Conservation (phyloP, 2,113 vertebrate genomes). For the Mormoops blainvillei region DNA sequence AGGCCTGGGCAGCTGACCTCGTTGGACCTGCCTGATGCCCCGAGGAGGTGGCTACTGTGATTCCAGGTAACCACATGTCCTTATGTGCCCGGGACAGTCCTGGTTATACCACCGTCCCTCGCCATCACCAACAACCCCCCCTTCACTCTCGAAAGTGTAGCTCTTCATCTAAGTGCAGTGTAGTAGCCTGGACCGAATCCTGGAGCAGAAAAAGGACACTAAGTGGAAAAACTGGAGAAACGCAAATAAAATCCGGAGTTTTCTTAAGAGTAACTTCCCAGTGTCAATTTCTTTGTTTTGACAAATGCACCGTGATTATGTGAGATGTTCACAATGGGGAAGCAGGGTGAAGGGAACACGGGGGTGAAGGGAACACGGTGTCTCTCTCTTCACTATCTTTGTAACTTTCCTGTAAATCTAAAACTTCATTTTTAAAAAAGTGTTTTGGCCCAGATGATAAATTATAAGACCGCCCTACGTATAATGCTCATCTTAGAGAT, state of each 20-base stretch:
- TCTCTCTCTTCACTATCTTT: neutral
- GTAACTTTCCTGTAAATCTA: neutral
- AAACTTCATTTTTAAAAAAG: neutral
- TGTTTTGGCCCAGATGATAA: neutral
- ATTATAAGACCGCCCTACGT: neutral
- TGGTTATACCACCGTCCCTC: neutral
- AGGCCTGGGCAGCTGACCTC: neutral
- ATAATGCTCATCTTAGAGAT: neutral
- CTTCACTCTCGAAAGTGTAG: neutral
- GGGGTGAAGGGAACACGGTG: no score
- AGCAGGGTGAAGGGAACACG: rapidly evolving
- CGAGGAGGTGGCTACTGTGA: neutral
- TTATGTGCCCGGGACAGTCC: neutral
- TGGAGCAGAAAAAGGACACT: neutral
- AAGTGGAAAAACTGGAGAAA: neutral
- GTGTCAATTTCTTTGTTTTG: neutral
- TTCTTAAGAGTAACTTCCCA: neutral
- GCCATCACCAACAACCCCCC: neutral
- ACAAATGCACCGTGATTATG: neutral
- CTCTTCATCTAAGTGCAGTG: neutral
- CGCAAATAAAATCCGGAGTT: neutral
- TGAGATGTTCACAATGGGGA: neutral
- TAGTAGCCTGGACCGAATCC: neutral
- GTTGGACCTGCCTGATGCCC: rapidly evolving
- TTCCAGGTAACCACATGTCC: neutral